Base-by-base conservation (phyloP, 2,888 invertebrate species). In the Drosophila atroscutellata region DNA sequence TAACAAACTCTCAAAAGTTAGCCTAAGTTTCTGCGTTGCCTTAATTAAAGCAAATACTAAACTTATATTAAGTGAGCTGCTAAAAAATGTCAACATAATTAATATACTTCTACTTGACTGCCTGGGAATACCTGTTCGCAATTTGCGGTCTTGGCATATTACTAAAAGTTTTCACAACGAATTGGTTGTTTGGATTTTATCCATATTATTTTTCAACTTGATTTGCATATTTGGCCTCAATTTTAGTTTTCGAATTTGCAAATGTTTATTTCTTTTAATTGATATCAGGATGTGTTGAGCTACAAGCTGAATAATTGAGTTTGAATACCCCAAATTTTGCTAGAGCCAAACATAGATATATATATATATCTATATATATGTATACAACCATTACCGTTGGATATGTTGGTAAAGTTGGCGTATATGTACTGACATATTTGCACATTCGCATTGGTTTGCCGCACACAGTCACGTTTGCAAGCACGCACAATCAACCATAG, bases 371-470 rank as follows among this genome's bases (percentile, higher is more conserved):
- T 7, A 71, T 50, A 36, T 9, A 68, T 54, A 67, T 54, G n/a
- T n/a, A 74, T 51, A 77, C 59, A 67, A 52, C 68, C 77, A 82
- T 81, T 81, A 73, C 72, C 71, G 75, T 83, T 58, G 32, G 15
- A 51, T 50, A 42, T 83, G 78, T 78, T 72, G 75, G 62, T 45
- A 50, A 60, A 55, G 64, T 55, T 37, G 11, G 26, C 54, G 34
- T 18, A 59, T 28, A 15, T 34, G 54, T 55, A 13, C 13, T 0
- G 1, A n/a, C 7, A 20, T 39, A 28, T 45, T 49, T 55, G 63
- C 51, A 56, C 50, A 47, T 60, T 45, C 36, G 15, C 36, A 24
- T 63, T 65, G 39, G 24, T 49, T 49, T 20, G 39, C 7, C 57
- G 26, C n/a, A 50, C 63, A 39, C 54, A 62, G 24, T 58, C 51